Evolutionary conservation across 1,140 invertebrate species (phyloP), one percentile per base, ranked within the genome.

Genomic region (Ridgeia piscesae): DNA sequence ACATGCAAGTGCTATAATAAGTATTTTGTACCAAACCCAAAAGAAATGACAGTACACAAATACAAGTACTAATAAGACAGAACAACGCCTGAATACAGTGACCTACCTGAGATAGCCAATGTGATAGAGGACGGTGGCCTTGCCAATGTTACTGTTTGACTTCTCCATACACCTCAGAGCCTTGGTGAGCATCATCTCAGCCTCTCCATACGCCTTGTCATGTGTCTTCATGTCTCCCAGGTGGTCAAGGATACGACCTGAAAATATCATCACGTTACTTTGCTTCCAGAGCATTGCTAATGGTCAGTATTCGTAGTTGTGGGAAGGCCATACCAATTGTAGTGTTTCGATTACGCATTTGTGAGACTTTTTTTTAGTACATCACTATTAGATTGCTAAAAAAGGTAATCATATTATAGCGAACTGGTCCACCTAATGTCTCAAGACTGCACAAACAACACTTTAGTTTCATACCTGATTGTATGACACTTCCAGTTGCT

Each of bases 101-200:
- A n/a, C 91, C 88, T 93, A 95, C 95, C 94, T 95, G 9, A 95
- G 93, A 34, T 93, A 90, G 77, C 94, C 95, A 27, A 94, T 92
- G 88, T 95, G 94, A 91, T 93, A 94, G 33, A 93, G 92, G 33
- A 95, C 93, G 17, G 93, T 93, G 9, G 94, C 94, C 58, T 92
- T 93, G 1, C 93, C 93, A 33, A 93, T 92, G 27, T 94, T 92
- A 91, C 94, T 94, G 34, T 93, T 92, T 35, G 93, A 92, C n/a
- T 93, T 92, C 33, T 93, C 93, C 14, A 94, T 92, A 92, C 93
- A 94, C n/a, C 94, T 94, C 9, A 93, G 92, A 1, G 94, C 94
- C 89, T 94, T 94, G 48, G 93, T 92, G 31, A 95, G 92, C 27
- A 95, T 91, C 58, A 94, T 93, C 58, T 95, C 94, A 27, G 93